These are phyloP conservation scores for Cepaea nemoralis DNA, from an alignment of 1,140 invertebrate genomes.

Conservation along the genomic window DNA sequence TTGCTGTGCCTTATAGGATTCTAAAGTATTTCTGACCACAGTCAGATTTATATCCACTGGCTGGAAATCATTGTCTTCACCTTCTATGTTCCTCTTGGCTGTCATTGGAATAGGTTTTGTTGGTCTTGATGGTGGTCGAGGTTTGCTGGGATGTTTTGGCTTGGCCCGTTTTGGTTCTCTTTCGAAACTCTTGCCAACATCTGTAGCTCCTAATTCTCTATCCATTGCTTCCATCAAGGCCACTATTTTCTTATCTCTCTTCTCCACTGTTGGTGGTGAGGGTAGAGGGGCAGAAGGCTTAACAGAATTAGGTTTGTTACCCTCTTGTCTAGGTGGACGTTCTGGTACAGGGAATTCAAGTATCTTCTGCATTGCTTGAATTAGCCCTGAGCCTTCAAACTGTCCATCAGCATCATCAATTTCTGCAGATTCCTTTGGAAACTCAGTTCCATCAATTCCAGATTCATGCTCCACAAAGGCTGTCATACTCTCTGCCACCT, in stretches of 20 bases:
- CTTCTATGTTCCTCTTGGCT: slow-evolving; percentile 69
- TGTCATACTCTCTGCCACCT: slow-evolving; percentile 77
- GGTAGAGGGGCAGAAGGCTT: slow-evolving; percentile 45
- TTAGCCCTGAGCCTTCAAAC: slow-evolving; percentile 80
- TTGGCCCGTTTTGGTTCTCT: slow-evolving; percentile 48
- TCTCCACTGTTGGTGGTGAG: slow-evolving; percentile 24
- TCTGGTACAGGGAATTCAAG: slow-evolving; percentile 85
- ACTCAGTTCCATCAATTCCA: slow-evolving; percentile 83
- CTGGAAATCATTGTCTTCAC: slow-evolving; percentile 82
- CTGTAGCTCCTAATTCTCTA: slow-evolving; percentile 79
- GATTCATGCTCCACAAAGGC: slow-evolving; percentile 87
- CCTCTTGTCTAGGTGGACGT: not conserved
- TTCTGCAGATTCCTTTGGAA: slow-evolving; percentile 62
- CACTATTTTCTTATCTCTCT: slow-evolving; percentile 71
- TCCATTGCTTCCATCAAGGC: slow-evolving; percentile 83
- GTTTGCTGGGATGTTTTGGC: slow-evolving; percentile 32
- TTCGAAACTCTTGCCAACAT: slow-evolving; percentile 83
- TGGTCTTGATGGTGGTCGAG: not conserved
- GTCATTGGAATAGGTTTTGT: not conserved
- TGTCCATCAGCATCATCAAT: slow-evolving; percentile 69
- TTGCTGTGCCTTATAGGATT: slow-evolving; percentile 86
- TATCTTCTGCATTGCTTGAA: slow-evolving; percentile 69
- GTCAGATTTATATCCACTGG: slow-evolving; percentile 85
- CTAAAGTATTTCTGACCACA: slow-evolving; percentile 84
- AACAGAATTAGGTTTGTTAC: slow-evolving; percentile 13